Conservation (phyloP, 2,888 invertebrate genomes). For the Acrobasis suavella region DNA sequence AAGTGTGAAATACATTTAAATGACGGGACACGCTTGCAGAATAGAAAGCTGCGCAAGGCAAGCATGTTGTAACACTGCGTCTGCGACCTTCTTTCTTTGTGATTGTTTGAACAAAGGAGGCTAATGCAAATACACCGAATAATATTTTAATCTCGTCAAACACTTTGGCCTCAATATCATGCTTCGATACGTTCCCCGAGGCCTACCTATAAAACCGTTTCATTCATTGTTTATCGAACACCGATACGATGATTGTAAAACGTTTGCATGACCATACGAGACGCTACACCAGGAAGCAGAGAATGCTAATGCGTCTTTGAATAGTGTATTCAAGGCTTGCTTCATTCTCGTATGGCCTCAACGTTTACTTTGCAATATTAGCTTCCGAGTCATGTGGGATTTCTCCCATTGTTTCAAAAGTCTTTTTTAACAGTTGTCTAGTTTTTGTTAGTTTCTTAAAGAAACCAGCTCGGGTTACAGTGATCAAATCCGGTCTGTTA, state of each 20-base stretch:
- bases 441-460: background rate
- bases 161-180: slow-evolving; percentile 68
- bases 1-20: slow-evolving; percentile 79
- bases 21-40: slow-evolving; percentile 76
- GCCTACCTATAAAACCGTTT: slow-evolving; percentile 50
- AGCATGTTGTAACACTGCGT: slow-evolving; percentile 76
- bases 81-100: slow-evolving; percentile 77
- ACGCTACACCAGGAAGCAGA: slow-evolving; percentile 72
- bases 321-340: slow-evolving; percentile 77
- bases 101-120: slow-evolving; percentile 70
- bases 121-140: slow-evolving; percentile 64
- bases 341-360: slow-evolving; percentile 70
- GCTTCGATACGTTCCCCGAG: slow-evolving; percentile 66
- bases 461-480: slow-evolving; percentile 15
- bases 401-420: slow-evolving; percentile 39
- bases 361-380: slow-evolving; percentile 62
- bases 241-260: slow-evolving; percentile 46
- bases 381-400: slow-evolving; percentile 59
- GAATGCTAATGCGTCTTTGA: slow-evolving; percentile 79
- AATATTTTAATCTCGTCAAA: slow-evolving; percentile 61
- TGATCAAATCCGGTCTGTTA: slow-evolving; percentile 12
- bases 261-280: slow-evolving; percentile 57
- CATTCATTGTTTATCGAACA: slow-evolving; percentile 52
- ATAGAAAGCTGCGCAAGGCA: slow-evolving; percentile 81
- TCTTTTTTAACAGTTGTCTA: background rate